A percentile compares a stretch with the other conserved stretches of the same genome.
phyloP scores from a whole-genome alignment of 2,113 vertebrate species.

The Prinia subflava region DNA sequence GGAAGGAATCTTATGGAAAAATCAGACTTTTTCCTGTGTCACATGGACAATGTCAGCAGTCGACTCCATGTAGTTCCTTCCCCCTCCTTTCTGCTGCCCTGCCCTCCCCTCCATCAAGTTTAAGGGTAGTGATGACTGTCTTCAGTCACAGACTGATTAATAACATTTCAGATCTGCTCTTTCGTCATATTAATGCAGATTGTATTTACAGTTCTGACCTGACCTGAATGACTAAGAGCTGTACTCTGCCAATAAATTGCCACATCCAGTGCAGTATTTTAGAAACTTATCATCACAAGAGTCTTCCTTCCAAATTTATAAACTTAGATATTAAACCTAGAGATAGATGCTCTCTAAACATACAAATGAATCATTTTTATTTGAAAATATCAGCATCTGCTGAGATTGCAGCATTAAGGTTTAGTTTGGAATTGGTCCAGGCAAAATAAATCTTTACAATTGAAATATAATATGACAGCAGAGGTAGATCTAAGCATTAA shows the following conservation, averaged over 20 bases:
- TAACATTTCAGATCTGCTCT: background rate
- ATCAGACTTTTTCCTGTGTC: background rate
- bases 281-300: background rate
- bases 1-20: background rate
- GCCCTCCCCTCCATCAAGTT: background rate
- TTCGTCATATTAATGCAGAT: background rate
- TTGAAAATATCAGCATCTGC: background rate
- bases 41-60: background rate
- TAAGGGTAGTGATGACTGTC: background rate
- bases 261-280: background rate
- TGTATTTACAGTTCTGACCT: background rate
- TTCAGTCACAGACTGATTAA: background rate
- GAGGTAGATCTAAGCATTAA: background rate
- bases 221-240: background rate
- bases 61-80: background rate
- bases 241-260: background rate
- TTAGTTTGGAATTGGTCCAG: background rate
- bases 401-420: background rate
- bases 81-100: background rate
- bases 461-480: background rate
- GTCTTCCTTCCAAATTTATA: background rate
- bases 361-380: background rate
- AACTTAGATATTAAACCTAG: background rate
- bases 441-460: background rate
- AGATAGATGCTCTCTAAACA: background rate